Percentiles rank a stretch among this genome's conserved stretches.
Conservation (phyloP, 2,113 vertebrate species). For the Hystrix brachyura region DNA sequence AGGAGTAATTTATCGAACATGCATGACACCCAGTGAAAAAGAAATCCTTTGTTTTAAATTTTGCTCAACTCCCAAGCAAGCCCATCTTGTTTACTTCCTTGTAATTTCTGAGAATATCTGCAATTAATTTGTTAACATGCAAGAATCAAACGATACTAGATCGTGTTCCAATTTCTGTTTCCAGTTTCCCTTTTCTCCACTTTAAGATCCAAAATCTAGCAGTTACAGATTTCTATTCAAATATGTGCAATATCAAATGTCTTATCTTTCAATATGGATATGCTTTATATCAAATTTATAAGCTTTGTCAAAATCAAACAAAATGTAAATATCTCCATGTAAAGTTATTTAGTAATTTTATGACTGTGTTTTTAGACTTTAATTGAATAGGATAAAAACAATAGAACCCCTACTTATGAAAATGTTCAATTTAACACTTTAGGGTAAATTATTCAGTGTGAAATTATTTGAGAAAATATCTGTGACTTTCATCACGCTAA, state of each 20-base stretch:
- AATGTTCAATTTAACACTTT: neutral
- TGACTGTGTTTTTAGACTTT: neutral
- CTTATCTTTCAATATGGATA: neutral
- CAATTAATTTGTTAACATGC: conserved; percentile 51
- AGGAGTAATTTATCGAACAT: neutral
- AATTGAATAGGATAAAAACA: neutral
- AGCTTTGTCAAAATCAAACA: conserved; percentile 30
- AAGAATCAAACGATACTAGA: conserved; percentile 41
- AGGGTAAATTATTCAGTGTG: neutral
- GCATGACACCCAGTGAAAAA: neutral
- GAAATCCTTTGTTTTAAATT: neutral
- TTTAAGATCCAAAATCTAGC: neutral
- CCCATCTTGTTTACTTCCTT: neutral
- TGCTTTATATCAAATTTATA: neutral
- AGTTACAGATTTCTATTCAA: conserved; percentile 7
- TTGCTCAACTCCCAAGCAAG: neutral
- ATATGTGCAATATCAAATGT: neutral
- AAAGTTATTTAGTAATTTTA: neutral
- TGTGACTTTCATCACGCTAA: conserved; percentile 61
- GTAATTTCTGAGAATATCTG: neutral
- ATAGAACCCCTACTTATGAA: neutral
- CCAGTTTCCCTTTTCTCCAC: neutral
- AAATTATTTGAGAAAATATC: conserved; percentile 57
- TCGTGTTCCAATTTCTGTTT: conserved; percentile 37
- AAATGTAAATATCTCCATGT: neutral